Conservation (phyloP, 2,797 vertebrate species). For the Tachyglossus aculeatus region DNA sequence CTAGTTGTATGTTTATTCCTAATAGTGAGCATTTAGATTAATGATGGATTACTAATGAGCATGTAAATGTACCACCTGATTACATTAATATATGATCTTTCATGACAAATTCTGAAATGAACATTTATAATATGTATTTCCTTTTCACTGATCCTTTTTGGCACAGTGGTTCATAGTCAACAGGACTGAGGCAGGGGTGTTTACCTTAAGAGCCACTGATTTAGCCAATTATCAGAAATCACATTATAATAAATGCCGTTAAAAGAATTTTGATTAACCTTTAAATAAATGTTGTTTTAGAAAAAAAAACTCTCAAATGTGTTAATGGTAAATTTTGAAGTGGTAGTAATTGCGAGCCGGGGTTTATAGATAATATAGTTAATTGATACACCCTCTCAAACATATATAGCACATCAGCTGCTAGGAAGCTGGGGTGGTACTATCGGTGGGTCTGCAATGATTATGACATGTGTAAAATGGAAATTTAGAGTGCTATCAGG, state of each 20-base stretch:
- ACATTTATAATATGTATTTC: slow-evolving; percentile 58
- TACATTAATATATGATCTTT: slow-evolving; percentile 62
- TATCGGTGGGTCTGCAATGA: slow-evolving; percentile 36
- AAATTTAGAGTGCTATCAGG: slow-evolving; percentile 43
- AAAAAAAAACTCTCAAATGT: slow-evolving; percentile 63
- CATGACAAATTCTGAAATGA: slow-evolving; percentile 46
- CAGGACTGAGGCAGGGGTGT: slow-evolving; percentile 59
- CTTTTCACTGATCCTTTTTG: slow-evolving; percentile 51
- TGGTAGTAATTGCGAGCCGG: slow-evolving; percentile 67
- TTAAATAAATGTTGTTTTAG: slow-evolving; percentile 70
- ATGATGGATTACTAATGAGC: slow-evolving; percentile 59
- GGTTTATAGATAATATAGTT: slow-evolving; percentile 58
- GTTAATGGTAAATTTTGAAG: slow-evolving; percentile 70
- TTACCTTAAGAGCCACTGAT: slow-evolving; percentile 63
- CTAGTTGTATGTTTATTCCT: slow-evolving; percentile 64
- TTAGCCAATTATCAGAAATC: slow-evolving; percentile 72
- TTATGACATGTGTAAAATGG: slow-evolving; percentile 40
- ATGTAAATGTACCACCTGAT: slow-evolving; percentile 44
- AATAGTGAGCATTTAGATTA: slow-evolving; percentile 57
- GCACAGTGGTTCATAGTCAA: slow-evolving; percentile 43
- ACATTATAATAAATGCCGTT: slow-evolving; percentile 70
- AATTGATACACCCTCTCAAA: slow-evolving; percentile 67
- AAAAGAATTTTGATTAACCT: slow-evolving; percentile 73
- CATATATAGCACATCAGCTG: slow-evolving; percentile 58
- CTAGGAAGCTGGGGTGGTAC: slow-evolving; percentile 36